A percentile compares a stretch with the other conserved stretches of the same genome.
Conservation (phyloP, 2,797 vertebrate species). For the Pangasius mekongensis region DNA sequence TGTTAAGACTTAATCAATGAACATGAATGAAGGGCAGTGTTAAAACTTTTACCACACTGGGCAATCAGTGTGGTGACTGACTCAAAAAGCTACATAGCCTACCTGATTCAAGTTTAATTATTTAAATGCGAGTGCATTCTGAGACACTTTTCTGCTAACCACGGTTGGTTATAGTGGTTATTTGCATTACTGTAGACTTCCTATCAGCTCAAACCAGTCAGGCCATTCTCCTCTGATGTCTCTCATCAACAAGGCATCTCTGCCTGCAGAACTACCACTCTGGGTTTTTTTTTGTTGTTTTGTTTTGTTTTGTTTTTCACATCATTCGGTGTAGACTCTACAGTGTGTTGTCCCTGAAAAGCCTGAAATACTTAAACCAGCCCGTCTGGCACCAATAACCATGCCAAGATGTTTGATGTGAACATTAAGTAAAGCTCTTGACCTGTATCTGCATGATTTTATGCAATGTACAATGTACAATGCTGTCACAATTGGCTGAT, state of each 20-base stretch:
- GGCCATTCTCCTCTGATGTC: background rate
- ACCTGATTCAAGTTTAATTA: background rate
- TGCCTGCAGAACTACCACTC: background rate
- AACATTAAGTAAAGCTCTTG: background rate
- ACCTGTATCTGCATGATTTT: background rate
- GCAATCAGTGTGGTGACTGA: background rate
- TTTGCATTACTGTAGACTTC: background rate
- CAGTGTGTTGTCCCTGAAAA: background rate
- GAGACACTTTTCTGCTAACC: background rate
- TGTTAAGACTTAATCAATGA: background rate
- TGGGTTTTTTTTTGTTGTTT: background rate
- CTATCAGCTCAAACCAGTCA: background rate
- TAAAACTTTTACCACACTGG: background rate
- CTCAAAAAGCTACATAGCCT: background rate
- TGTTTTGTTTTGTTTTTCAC: background rate
- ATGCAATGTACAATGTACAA: background rate
- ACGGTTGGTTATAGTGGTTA: background rate
- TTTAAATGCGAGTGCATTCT: background rate
- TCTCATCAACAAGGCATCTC: background rate
- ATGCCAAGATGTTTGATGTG: background rate
- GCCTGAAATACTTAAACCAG: background rate
- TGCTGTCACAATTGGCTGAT: background rate
- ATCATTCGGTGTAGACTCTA: background rate
- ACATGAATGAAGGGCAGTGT: background rate
- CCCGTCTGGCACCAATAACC: background rate